Conservation (phyloP, 92 coral and sea anemone species). For the Paramuricea clavata region DNA sequence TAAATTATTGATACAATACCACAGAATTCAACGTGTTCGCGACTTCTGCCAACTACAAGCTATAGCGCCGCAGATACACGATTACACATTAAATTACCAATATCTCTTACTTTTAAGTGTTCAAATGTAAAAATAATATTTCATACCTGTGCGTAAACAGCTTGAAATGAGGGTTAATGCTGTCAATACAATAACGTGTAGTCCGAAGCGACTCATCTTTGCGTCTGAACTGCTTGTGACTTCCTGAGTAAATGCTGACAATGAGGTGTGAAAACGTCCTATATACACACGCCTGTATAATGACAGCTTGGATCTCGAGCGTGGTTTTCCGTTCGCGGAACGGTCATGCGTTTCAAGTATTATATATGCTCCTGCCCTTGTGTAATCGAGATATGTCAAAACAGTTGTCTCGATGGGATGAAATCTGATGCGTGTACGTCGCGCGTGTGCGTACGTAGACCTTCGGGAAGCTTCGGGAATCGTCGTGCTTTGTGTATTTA, state of each 20-base stretch:
- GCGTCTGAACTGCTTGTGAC: background rate
- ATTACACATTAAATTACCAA: too few relatives aligned
- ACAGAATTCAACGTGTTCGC: too few relatives aligned
- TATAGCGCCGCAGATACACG: too few relatives aligned
- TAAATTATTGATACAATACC: too few relatives aligned
- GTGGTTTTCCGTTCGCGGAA: background rate
- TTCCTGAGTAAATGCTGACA: background rate
- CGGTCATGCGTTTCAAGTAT: background rate
- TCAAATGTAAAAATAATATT: background rate
- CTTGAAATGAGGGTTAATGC: constrained; percentile 10
- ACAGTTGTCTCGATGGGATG: background rate
- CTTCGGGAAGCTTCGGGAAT: constrained; percentile 20
- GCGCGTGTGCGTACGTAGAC: background rate
- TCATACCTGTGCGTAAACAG: constrained; percentile 35
- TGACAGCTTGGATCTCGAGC: background rate
- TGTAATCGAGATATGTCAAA: background rate
- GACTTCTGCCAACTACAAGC: too few relatives aligned
- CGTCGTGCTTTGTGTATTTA: background rate
- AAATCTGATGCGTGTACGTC: background rate
- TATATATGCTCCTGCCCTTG: background rate
- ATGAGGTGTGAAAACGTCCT: background rate
- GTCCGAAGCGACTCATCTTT: background rate
- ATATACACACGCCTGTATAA: background rate
- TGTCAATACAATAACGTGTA: background rate
- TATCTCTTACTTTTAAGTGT: background rate